These are phyloP conservation scores for Glyphotaelius pellucidus DNA, from an alignment of 2,888 invertebrate genomes.

Conservation along the genomic window DNA sequence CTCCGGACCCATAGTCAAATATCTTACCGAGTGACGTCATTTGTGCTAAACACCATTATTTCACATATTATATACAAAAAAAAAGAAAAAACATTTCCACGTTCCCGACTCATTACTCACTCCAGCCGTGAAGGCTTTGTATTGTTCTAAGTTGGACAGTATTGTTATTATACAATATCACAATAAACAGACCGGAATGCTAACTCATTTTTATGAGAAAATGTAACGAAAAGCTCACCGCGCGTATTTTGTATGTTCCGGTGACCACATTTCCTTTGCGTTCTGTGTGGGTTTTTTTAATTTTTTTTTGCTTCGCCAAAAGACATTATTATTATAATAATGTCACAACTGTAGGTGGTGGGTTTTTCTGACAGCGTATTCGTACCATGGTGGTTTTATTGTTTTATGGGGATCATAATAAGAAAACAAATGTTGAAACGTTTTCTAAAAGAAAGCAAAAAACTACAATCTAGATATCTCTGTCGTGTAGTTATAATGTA, in stretches of 20 bases:
- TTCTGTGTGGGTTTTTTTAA: background rate
- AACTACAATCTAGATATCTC: too few relatives aligned
- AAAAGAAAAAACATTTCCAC: background rate
- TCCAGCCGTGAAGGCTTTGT: background rate
- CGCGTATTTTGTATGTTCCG: background rate
- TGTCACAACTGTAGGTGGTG: background rate
- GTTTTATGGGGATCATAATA: background rate
- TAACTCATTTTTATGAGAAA: background rate
- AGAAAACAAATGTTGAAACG: background rate
- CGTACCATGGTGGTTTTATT: background rate
- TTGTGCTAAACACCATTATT: background rate
- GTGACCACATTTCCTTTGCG: background rate
- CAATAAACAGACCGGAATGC: slow-evolving; percentile 2
- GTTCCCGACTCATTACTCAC: background rate
- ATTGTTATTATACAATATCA: background rate
- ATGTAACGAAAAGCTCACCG: background rate
- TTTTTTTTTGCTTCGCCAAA: background rate
- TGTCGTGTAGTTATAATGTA: too few relatives aligned
- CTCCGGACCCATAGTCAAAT: background rate
- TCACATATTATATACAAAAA: background rate
- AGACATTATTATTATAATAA: background rate
- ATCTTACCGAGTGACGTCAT: background rate
- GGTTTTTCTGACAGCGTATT: background rate
- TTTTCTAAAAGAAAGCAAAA: background rate
- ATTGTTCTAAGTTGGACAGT: background rate